Evolutionary conservation across 2,797 vertebrate genomes (phyloP).

Genomic region (Leptodactylus fallax): DNA sequence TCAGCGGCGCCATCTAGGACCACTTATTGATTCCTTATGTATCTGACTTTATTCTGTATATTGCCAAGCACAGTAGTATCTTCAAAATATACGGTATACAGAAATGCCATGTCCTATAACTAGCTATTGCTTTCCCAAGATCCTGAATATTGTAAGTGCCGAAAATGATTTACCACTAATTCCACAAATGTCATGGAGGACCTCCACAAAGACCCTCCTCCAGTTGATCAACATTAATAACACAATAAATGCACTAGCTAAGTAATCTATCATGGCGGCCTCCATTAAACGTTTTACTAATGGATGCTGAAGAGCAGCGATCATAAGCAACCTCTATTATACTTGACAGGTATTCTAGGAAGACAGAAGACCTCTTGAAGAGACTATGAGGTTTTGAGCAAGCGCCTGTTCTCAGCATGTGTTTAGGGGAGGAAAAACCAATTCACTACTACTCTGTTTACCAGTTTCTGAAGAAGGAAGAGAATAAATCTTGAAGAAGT

Average conservation of each 20-base stretch:
- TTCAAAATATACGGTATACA: no score
- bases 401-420: constrained; percentile 8
- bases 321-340: neutral
- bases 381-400: neutral
- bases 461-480: neutral
- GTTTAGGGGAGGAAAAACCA: neutral
- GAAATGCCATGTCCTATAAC: no score
- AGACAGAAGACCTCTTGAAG: constrained; percentile 12
- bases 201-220: neutral
- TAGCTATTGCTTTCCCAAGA: no score
- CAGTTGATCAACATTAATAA: neutral
- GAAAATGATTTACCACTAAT: neutral
- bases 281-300: neutral
- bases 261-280: neutral
- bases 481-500: neutral
- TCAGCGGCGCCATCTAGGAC: no score
- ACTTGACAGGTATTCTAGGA: neutral
- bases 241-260: neutral
- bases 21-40: no score
- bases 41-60: no score
- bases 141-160: no score
- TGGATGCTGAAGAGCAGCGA: neutral
- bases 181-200: neutral
- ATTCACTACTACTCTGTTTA: neutral
- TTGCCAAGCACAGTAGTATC: no score